Evolutionary conservation across 2,797 vertebrate species (phyloP).

Genomic region (Pseudochromis fuscus): DNA sequence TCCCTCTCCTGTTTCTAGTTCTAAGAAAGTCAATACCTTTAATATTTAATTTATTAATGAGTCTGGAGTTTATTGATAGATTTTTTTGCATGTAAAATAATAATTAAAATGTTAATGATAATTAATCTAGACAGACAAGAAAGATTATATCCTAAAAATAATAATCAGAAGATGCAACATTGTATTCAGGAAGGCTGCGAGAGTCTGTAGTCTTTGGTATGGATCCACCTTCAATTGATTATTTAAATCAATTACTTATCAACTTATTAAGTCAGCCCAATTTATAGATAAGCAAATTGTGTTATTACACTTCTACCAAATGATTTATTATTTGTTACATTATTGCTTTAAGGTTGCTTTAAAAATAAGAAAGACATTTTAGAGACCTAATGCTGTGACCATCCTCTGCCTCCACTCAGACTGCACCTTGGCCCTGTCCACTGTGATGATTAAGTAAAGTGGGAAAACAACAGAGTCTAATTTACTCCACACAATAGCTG

Average conservation of each 20-base stretch:
- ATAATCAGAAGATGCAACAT: not conserved
- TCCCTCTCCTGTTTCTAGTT: not conserved
- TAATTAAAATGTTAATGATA: too few relatives aligned
- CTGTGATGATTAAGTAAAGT: constrained; percentile 68
- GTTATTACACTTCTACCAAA: not conserved
- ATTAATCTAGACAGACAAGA: too few relatives aligned
- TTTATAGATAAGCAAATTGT: not conserved
- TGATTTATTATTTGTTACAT: not conserved
- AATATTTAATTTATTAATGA: not conserved
- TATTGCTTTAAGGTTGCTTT: not conserved
- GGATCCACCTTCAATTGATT: not conserved
- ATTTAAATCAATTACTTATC: not conserved
- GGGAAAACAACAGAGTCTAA: constrained; percentile 62
- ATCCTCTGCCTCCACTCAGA: constrained; percentile 25
- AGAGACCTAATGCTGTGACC: not conserved
- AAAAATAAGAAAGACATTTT: not conserved
- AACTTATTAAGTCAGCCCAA: not conserved
- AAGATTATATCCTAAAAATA: not conserved
- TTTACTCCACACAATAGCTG: constrained; percentile 62
- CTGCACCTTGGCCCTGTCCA: constrained; percentile 31
- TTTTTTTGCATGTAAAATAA: too few relatives aligned
- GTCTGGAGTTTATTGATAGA: too few relatives aligned
- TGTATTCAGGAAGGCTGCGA: not conserved
- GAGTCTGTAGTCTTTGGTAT: too few relatives aligned
- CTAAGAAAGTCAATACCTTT: not conserved